Conservation (phyloP, 2,113 vertebrate species). For the Ailuropoda melanoleuca region DNA sequence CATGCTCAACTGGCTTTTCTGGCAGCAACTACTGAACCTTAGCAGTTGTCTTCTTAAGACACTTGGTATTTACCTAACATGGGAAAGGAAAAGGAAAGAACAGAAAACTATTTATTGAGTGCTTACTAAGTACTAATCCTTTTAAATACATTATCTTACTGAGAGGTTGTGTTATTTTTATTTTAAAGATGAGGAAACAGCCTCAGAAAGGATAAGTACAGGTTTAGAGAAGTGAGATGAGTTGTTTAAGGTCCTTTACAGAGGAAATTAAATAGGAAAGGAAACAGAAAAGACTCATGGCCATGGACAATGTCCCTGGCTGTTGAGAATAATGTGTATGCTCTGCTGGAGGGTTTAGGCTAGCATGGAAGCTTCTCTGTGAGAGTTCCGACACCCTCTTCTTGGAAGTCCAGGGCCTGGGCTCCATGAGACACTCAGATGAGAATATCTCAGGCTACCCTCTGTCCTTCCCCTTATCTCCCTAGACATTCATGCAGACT, state of each 20-base stretch:
- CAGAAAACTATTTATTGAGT: background rate
- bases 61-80: background rate
- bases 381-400: background rate
- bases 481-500: background rate
- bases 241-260: background rate
- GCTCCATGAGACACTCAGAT: background rate
- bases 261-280: background rate
- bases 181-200: background rate
- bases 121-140: background rate
- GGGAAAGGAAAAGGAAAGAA: background rate
- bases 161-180: conserved; percentile 1
- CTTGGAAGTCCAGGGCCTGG: background rate
- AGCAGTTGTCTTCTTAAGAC: background rate
- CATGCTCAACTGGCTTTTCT: background rate
- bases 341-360: background rate
- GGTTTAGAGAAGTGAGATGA: background rate
- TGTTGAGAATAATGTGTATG: background rate
- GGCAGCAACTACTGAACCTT: background rate
- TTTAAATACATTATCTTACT: background rate
- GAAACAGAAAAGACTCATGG: background rate
- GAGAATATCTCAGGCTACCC: background rate
- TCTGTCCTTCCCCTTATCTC: background rate
- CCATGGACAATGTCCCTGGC: background rate
- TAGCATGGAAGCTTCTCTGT: background rate
- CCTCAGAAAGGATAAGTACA: background rate